phyloP scores from a whole-genome alignment of 2,797 vertebrate genomes.

The Notamacropus eugenii region DNA sequence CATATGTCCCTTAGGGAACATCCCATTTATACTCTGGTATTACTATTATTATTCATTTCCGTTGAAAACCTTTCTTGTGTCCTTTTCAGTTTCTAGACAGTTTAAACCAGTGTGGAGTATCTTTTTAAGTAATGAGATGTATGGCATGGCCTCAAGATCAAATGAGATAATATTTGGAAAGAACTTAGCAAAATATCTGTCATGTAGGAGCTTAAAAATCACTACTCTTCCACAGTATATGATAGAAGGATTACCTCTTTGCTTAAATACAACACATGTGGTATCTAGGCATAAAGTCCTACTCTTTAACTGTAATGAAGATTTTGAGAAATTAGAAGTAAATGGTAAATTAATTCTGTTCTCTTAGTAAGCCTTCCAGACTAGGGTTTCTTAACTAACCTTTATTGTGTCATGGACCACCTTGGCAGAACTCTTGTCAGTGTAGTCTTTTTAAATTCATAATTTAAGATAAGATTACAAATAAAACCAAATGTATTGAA shows the following conservation, averaged over 20 bases:
- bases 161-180: background rate
- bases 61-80: background rate
- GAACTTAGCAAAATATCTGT: background rate
- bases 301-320: background rate
- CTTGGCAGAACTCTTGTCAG: background rate
- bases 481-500: background rate
- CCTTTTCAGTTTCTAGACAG: background rate
- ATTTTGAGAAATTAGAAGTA: background rate
- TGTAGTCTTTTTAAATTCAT: background rate
- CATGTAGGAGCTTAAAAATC: background rate
- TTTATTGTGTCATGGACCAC: background rate
- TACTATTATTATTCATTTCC: background rate
- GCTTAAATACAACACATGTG: background rate
- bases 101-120: background rate
- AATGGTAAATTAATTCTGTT: background rate
- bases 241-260: background rate
- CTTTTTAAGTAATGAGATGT: background rate
- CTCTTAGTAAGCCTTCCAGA: background rate
- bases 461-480: background rate
- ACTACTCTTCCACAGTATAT: background rate
- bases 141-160: background rate
- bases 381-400: background rate
- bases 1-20: background rate
- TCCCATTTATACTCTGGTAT: background rate
- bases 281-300: background rate